Evolutionary conservation across 2,797 vertebrate species (phyloP), one percentile per base, ranked within the genome.

Genomic region (Eulemur albifrons): DNA sequence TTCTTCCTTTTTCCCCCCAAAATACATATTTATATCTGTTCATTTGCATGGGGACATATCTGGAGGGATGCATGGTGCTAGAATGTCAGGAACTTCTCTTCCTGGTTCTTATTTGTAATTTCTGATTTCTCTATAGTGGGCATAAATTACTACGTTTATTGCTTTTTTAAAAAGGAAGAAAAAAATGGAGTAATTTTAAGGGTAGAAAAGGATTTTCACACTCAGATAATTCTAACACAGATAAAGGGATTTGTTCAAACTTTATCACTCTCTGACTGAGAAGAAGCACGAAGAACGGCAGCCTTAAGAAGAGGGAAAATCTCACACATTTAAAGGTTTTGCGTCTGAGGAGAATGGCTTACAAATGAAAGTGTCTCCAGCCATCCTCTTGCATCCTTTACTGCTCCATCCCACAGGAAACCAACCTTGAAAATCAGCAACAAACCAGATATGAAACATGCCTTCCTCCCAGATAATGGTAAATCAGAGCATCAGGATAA

Each of bases 201-300:
- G 48, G 48, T 45, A 93, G 67, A 79, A 94, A 88, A 77, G 18
- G 89, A 92, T 97, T 92, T 79, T 82, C 0, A 2, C 40, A 95
- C 57, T 67, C 67, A n/a, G 93, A 59, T 85, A 93, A 93, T 97
- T 97, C 94, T 52, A 96, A 96, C 96, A 97, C 25, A 27, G 95
- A 97, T 93, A 95, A 88, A 94, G 73, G 72, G 88, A 97, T 97
- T 87, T 97, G 94, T 96, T 98, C 35, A 84, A 97, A 96, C 91
- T 88, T 93, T 91, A 57, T 93, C 96, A 88, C 94, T 70, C 40
- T 94, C 89, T 92, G 54, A 5, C 93, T 67, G 92, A 94, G 88
- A 97, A 94, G 93, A 96, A 87, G 92, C 96, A 83, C 23, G 54
- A 92, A 70, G 95, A 96, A 88, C 23, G 48, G 21, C 88, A 54